These are phyloP conservation scores for Geodia barretti DNA, from an alignment of 37 sponge, comb jelly and placozoan genomes.

Conservation along the genomic window DNA sequence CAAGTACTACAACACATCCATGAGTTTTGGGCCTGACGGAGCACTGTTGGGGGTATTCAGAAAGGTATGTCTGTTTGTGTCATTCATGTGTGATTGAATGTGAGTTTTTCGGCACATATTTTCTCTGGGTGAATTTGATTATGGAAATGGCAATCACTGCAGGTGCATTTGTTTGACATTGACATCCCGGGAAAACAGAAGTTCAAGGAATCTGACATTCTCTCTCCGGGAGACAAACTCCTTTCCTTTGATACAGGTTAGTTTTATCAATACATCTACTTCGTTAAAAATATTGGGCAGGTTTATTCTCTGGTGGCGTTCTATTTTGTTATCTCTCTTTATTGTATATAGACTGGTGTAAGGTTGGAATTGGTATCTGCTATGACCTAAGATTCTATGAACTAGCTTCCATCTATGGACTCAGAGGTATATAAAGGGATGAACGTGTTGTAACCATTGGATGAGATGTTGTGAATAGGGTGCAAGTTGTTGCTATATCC, in stretches of 20 bases:
- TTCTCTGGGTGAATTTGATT: no score
- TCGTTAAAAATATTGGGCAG: no score
- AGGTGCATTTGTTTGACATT: constrained; percentile 91
- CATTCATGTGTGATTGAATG: no score
- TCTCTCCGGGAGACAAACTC: constrained; percentile 62
- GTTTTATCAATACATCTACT: no score
- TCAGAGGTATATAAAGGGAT: constrained; percentile 13
- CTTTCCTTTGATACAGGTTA: constrained; percentile 72
- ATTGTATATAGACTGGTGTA: constrained; percentile 57
- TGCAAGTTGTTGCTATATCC: constrained; percentile 81
- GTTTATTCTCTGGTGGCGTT: neutral
- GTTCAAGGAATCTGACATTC: constrained; percentile 80
- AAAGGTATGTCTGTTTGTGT: constrained; percentile 26
- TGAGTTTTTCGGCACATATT: no score
- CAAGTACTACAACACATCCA: constrained; percentile 70
- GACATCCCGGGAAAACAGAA: constrained; percentile 89
- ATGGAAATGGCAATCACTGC: no score
- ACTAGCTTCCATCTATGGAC: constrained; percentile 58
- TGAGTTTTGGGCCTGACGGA: constrained; percentile 65
- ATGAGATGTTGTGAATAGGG: constrained; percentile 35
- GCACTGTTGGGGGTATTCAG: constrained; percentile 74
- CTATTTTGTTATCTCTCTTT: neutral
- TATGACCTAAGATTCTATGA: constrained; percentile 87
- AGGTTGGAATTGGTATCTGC: constrained; percentile 84
- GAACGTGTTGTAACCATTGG: neutral